These are phyloP conservation scores for Hermetia illucens DNA, from an alignment of 1,140 invertebrate genomes.

Conservation along the genomic window DNA sequence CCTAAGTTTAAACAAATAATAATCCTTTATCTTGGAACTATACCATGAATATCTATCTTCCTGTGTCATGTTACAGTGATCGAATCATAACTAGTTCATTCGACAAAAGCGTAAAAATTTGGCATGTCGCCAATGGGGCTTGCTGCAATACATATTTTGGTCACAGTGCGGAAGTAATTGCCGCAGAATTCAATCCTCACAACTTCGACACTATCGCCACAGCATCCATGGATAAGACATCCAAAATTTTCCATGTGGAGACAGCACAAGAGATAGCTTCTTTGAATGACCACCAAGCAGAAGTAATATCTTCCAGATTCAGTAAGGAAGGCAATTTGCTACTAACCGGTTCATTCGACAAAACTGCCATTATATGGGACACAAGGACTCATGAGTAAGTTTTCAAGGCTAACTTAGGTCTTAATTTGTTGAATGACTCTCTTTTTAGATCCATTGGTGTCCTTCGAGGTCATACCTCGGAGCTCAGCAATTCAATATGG, in stretches of 20 bases:
- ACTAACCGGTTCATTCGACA: conserved; percentile 66
- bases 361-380: conserved; percentile 62
- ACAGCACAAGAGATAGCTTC: conserved; percentile 45
- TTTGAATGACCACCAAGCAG: conserved; percentile 50
- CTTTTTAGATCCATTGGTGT: conserved; percentile 40
- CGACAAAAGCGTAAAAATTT: conserved; percentile 62
- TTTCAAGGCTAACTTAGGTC: not conserved
- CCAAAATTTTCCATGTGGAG: conserved; percentile 51
- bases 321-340: conserved; percentile 51
- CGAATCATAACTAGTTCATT: conserved; percentile 65
- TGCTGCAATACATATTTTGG: conserved; percentile 55
- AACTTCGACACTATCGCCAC: conserved; percentile 46
- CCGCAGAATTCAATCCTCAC: conserved; percentile 46
- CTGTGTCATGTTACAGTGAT: conserved; percentile 49
- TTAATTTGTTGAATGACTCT: conserved; percentile 2
- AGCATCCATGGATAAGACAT: conserved; percentile 60
- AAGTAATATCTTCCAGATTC: conserved; percentile 58
- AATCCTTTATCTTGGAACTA: too few relatives aligned
- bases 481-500: conserved; percentile 60
- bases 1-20: too few relatives aligned
- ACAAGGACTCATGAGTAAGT: conserved; percentile 48
- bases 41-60: too few relatives aligned
- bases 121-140: conserved; percentile 44
- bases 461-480: conserved; percentile 51
- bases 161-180: conserved; percentile 58